Percentiles rank a stretch among this genome's conserved stretches.
Conservation (phyloP, 2,797 vertebrate genomes). For the Furcifer pardalis region DNA sequence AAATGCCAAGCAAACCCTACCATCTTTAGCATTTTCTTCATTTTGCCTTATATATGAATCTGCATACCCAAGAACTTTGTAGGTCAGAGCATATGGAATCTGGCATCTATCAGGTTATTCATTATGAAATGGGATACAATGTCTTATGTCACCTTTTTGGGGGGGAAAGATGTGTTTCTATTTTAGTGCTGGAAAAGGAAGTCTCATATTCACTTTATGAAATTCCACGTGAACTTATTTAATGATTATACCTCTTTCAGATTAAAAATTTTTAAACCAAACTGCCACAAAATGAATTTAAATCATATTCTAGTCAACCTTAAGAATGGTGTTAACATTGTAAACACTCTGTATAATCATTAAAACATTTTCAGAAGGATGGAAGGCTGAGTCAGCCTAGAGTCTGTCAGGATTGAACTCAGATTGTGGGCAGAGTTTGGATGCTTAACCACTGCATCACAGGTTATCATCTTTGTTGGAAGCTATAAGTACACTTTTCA, state of each 20-base stretch:
- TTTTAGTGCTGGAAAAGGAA: slow-evolving; percentile 24
- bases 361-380: too few species aligned
- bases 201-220: slow-evolving; percentile 43
- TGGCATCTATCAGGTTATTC: neutral
- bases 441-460: neutral
- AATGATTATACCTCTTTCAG: slow-evolving; percentile 41
- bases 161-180: slow-evolving; percentile 31
- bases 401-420: too few species aligned
- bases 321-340: slow-evolving; percentile 67
- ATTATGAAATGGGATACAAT: slow-evolving; percentile 9
- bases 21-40: slow-evolving; percentile 5
- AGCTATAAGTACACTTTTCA: neutral
- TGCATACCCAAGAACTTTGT: slow-evolving; percentile 7
- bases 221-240: slow-evolving; percentile 50
- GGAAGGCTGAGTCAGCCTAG: too few species aligned
- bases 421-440: too few species aligned
- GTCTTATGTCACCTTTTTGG: slow-evolving; percentile 35
- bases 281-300: slow-evolving; percentile 56
- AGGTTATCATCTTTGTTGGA: neutral
- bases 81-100: slow-evolving; percentile 18
- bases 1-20: neutral
- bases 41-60: slow-evolving; percentile 8
- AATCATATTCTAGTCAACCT: slow-evolving; percentile 58
- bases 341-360: too few species aligned
- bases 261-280: slow-evolving; percentile 31